Conservation (phyloP, 2,888 invertebrate species). For the Entomobrya proxima region DNA sequence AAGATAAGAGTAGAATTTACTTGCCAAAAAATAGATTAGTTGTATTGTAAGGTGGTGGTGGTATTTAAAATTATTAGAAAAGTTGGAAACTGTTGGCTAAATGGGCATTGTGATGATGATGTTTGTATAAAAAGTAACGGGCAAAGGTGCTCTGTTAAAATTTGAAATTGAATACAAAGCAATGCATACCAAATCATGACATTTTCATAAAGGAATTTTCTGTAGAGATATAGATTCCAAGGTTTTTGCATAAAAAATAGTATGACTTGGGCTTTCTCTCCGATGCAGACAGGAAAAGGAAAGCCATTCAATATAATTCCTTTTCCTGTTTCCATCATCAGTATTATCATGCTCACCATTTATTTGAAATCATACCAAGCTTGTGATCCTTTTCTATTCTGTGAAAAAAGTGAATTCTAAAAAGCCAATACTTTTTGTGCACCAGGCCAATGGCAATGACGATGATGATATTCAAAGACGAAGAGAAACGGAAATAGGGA, state of each 20-base stretch:
- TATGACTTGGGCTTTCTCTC: neutral
- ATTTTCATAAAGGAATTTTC: too few relatives aligned
- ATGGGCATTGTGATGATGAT: neutral
- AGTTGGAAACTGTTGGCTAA: neutral
- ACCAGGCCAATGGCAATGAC: too few relatives aligned
- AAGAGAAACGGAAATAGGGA: neutral
- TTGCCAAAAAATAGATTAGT: too few relatives aligned
- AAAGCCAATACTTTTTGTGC: constrained; percentile 37
- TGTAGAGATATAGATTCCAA: too few relatives aligned
- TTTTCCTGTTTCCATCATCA: constrained; percentile 15
- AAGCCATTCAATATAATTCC: constrained; percentile 61
- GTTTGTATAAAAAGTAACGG: too few relatives aligned
- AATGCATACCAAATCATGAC: too few relatives aligned
- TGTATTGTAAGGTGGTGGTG: neutral
- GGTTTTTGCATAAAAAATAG: too few relatives aligned
- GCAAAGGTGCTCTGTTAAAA: too few relatives aligned
- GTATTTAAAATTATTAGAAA: constrained; percentile 16
- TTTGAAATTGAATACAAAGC: too few relatives aligned
- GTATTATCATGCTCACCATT: neutral
- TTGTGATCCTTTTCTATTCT: neutral
- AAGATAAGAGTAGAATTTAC: constrained; percentile 20
- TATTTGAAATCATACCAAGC: neutral
- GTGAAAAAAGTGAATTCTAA: constrained; percentile 20
- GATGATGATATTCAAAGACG: too few relatives aligned
- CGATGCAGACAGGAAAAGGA: constrained; percentile 41